Conservation (phyloP, 2,113 vertebrate species). For the Pandion haliaetus region DNA sequence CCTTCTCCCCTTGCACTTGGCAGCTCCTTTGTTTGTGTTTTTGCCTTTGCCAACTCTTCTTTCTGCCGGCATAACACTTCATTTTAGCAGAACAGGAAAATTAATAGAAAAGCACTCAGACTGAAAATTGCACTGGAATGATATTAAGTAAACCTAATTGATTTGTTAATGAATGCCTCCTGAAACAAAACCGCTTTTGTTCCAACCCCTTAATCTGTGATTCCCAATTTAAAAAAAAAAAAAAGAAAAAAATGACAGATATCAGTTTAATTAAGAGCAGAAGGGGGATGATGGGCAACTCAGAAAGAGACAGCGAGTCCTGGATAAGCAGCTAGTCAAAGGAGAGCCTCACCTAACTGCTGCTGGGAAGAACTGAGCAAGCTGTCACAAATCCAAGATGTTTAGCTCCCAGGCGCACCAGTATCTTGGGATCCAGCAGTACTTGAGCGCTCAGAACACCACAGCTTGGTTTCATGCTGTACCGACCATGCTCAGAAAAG, state of each 20-base stretch:
- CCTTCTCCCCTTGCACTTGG: not conserved
- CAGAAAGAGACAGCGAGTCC: not conserved
- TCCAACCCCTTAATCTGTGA: not conserved
- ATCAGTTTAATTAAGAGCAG: not conserved
- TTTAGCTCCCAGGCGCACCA: not conserved
- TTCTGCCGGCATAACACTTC: not conserved
- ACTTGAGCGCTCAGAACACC: not conserved
- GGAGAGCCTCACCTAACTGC: not conserved
- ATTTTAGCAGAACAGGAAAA: not conserved
- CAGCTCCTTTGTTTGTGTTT: not conserved
- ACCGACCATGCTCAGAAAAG: not conserved
- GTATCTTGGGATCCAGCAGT: not conserved
- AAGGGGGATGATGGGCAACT: not conserved
- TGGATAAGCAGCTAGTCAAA: not conserved
- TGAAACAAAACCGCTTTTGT: not conserved
- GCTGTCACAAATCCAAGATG: not conserved
- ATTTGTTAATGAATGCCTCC: not conserved
- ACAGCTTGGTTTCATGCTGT: not conserved
- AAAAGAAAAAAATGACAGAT: not conserved
- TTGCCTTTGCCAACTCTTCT: not conserved
- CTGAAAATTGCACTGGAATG: not conserved
- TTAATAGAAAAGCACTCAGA: not conserved
- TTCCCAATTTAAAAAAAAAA: not conserved
- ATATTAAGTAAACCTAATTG: not conserved
- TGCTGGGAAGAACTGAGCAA: rapidly evolving